phyloP scores from a whole-genome alignment of 2,888 invertebrate genomes.

The Scaeva pyrastri region DNA sequence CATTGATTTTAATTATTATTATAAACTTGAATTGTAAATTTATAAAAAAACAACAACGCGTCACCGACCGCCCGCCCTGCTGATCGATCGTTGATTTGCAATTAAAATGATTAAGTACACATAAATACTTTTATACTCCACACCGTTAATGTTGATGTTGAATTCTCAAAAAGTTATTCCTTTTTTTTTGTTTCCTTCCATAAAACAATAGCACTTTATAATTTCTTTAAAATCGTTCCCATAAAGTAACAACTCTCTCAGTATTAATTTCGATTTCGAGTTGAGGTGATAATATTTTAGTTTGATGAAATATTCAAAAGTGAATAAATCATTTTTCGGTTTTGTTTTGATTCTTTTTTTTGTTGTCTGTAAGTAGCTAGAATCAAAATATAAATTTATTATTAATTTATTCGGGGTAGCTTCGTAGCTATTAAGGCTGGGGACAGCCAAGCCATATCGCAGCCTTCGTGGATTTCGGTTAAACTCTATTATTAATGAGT shows the following conservation, averaged over 20 bases:
- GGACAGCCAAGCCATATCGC: no score
- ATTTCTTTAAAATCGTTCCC: neutral
- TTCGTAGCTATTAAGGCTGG: no score
- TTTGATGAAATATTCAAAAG: neutral
- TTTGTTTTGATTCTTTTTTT: no score
- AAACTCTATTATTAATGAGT: no score
- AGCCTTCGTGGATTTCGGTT: no score
- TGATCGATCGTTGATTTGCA: slow-evolving; percentile 14
- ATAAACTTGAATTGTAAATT: slow-evolving; percentile 1
- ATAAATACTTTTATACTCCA: neutral
- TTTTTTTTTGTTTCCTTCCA: neutral
- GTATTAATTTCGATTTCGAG: neutral
- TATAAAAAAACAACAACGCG: neutral
- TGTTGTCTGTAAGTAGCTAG: no score
- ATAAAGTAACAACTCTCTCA: slow-evolving; percentile 3
- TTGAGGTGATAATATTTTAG: neutral
- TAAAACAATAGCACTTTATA: slow-evolving; percentile 1
- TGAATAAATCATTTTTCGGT: neutral
- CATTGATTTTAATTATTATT: neutral
- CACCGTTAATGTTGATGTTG: slow-evolving; percentile 2
- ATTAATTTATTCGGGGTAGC: no score
- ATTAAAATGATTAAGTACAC: slow-evolving; percentile 20
- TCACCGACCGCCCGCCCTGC: neutral
- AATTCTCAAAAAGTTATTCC: neutral
- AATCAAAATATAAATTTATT: no score